Base-by-base conservation (phyloP, 2,888 invertebrate species). In the Orthosia gothica region DNA sequence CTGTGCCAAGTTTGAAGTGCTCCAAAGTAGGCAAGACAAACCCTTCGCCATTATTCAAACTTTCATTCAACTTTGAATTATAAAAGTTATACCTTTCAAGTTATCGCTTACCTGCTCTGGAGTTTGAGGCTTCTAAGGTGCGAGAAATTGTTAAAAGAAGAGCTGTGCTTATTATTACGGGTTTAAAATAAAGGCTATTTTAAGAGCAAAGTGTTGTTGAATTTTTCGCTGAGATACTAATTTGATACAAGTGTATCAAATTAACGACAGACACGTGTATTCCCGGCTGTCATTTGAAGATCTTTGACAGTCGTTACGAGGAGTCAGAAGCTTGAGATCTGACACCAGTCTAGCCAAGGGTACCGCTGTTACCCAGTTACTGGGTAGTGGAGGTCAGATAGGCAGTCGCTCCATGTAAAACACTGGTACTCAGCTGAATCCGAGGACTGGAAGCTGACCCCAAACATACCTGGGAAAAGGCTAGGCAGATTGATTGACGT, bases 1-100 rank as follows among this genome's bases (percentile, higher is more conserved):
- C 70, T 61, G 55, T 70, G 20, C 26, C 47, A 68, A 84, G 58
- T 73, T 81, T 68, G 23, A 71, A 84, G 59, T 65, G 63, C 78
- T 73, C n/a, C 16, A 71, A 69, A 75, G 70, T 74, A 70, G 70
- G 84, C 61, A 64, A 70, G 70, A 81, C 61, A 64, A 67, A 47
- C n/a, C 57, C 26, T 47, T 57, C 55, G 18, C 61, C 77, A 65
- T 84, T 73, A 83, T 70, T 86, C 78, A 79, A 86, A 73, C 77
- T 76, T 80, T 73, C 66, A 76, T 82, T 84, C 78, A 88, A 90
- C 82, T 88, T 88, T 76, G 81, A 89, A 88, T 90, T 88, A 88
- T 89, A 89, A 91, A 91, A 91, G 88, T 90, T 89, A 73, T 73
- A 81, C 79, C 77, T 85, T 87, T 89, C 86, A 87, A 80, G 82